Evolutionary conservation across 2,888 invertebrate genomes (phyloP), one percentile per base, ranked within the genome.

Genomic region (Drosophila prolongata): DNA sequence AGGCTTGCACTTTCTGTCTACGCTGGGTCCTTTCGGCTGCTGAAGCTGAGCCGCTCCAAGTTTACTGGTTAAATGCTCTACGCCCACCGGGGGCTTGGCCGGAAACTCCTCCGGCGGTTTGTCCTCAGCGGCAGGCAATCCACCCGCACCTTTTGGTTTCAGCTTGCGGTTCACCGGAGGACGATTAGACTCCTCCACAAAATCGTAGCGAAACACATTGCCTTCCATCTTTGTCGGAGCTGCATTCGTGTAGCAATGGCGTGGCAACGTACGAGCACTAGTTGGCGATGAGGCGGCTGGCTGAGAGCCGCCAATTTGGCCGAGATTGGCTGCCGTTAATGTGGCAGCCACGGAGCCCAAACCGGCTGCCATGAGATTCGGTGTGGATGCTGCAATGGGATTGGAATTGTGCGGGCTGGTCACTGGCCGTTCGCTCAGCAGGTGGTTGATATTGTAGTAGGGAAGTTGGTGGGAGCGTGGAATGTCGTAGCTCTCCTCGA

Each of bases 161-260:
- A 97, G 93, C 46, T 95, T 95, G 55, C 97, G 94, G 90, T 97
- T 96, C 30, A 98, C 97, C 38, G 94, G 95, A 13, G 97, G 97
- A 44, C 97, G 88, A 67, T 90, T 89, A 37, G 78, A 42, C 71
- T 91, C 90, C 66, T 92, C 92, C 49, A 92, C 86, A 61, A 93
- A 93, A 83, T 94, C 93, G 80, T 93, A 94, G 16, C 93, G 92
- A 87, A 94, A 94, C 8, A 94, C 93, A 78, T 92, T 92, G 14
- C 93, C 93, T 58, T 92, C 92, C 65, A 93, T 90, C 77, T 91
- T 91, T 0, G 90, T 91, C 11, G 93, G 93, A 1, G 94, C 93
- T 5, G 94, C 94, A 89, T 94, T 94, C 16, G 93, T 92, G 78
- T 94, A 94, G 65, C 93, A 94, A 86, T 94, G 93, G 37, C 91